These are phyloP conservation scores for Chloropsis hardwickii DNA, from an alignment of 2,113 vertebrate species.

Conservation along the genomic window DNA sequence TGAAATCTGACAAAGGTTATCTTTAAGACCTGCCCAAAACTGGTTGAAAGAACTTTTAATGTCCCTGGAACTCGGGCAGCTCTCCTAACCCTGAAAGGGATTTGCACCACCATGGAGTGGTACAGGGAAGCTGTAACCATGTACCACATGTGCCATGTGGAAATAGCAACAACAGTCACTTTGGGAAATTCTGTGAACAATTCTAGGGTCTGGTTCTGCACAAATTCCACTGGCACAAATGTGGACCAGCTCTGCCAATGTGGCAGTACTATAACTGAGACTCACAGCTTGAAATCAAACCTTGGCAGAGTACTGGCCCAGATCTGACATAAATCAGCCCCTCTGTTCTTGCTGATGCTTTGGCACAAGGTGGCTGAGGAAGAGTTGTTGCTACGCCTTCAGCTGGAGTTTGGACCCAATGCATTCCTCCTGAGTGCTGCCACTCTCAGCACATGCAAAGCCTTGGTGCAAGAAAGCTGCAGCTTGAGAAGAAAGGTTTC, in stretches of 20 bases:
- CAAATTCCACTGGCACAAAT: background rate
- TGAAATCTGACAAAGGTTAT: background rate
- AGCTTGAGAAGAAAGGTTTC: background rate
- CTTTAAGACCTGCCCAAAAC: background rate
- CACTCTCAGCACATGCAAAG: background rate
- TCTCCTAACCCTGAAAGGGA: background rate
- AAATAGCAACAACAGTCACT: background rate
- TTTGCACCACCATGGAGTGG: background rate
- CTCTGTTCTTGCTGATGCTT: background rate
- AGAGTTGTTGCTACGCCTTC: background rate
- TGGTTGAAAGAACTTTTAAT: background rate
- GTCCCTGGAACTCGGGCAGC: background rate
- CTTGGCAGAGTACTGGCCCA: background rate
- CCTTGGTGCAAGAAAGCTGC: background rate
- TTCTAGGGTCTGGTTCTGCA: background rate
- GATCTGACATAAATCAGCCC: background rate
- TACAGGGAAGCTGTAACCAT: background rate
- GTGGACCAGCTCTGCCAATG: background rate
- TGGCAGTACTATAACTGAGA: background rate
- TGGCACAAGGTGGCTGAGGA: background rate
- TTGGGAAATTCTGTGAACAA: background rate
- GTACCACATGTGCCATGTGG: background rate
- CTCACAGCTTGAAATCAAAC: background rate
- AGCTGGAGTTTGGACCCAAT: background rate
- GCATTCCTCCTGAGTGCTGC: background rate